Evolutionary conservation across 2,113 vertebrate genomes (phyloP).

Genomic region (Eurystomus gularis): DNA sequence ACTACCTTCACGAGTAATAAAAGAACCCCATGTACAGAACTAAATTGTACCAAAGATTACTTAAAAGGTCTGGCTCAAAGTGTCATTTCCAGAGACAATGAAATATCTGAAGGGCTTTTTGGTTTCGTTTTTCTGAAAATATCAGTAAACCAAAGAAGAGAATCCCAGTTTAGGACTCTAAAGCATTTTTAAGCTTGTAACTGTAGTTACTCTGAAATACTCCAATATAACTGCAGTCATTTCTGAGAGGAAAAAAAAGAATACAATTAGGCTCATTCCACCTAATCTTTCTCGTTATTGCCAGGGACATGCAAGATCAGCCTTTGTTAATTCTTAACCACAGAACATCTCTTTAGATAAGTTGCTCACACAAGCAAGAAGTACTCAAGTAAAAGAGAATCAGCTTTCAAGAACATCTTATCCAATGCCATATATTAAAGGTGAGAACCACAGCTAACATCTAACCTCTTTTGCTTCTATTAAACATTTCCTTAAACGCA

Average conservation of each 20-base stretch:
- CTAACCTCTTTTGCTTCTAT: neutral
- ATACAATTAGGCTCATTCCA: neutral
- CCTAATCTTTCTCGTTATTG: neutral
- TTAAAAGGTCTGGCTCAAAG: neutral
- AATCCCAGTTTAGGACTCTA: neutral
- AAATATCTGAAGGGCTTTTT: neutral
- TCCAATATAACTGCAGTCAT: neutral
- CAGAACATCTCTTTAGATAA: neutral
- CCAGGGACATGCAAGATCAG: neutral
- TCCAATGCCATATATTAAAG: neutral
- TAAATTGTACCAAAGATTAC: neutral
- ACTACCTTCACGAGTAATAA: neutral
- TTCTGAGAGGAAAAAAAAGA: neutral
- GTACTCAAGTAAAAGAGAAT: neutral
- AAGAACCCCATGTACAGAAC: neutral
- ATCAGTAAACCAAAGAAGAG: neutral
- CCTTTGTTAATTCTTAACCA: neutral
- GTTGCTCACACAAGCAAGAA: neutral
- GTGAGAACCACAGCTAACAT: neutral
- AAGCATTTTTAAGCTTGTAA: neutral
- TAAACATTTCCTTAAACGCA: neutral
- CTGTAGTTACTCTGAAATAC: constrained; percentile 1
- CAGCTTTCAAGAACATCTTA: neutral
- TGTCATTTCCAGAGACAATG: neutral
- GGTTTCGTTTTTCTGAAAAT: neutral